Percentiles rank a stretch among this genome's conserved stretches.
phyloP scores from a whole-genome alignment of 2,797 vertebrate genomes.

The Lithobates pipiens region DNA sequence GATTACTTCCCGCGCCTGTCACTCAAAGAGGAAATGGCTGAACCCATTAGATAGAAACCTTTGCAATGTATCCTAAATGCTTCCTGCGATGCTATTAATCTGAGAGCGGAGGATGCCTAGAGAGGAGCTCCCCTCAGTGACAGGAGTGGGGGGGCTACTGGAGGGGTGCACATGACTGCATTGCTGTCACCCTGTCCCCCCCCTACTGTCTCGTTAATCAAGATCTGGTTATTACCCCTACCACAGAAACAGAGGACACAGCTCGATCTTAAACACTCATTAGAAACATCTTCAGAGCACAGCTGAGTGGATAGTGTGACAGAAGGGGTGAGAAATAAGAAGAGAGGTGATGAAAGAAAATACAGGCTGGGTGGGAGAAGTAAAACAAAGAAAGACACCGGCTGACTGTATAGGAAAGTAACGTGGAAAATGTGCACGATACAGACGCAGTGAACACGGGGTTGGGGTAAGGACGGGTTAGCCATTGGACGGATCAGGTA shows the following conservation, averaged over 20 bases:
- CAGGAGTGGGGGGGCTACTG: constrained; percentile 2
- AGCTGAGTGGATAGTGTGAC: constrained; percentile 83
- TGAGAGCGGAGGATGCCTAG: constrained; percentile 75
- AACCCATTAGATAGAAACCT: constrained; percentile 87
- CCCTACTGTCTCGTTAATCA: constrained; percentile 85
- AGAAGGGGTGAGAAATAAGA: constrained; percentile 64
- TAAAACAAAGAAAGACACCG: constrained; percentile 36
- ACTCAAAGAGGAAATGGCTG: constrained; percentile 89
- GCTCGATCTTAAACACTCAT: constrained; percentile 87
- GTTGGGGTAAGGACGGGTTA: neutral
- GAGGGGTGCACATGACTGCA: constrained; percentile 76
- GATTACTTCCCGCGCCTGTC: constrained; percentile 88
- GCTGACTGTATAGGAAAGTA: neutral
- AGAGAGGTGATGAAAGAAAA: constrained; percentile 76
- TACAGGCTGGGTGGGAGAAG: constrained; percentile 47
- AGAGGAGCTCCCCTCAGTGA: constrained; percentile 53
- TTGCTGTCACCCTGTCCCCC: constrained; percentile 78
- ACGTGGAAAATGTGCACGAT: constrained; percentile 62
- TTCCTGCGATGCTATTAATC: constrained; percentile 88
- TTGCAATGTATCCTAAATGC: constrained; percentile 86
- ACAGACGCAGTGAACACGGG: constrained; percentile 60
- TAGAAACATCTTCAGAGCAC: constrained; percentile 89
- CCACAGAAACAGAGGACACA: constrained; percentile 81
- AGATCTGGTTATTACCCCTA: constrained; percentile 86
- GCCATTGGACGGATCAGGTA: neutral